Percentiles rank a stretch among this genome's conserved stretches.
Evolutionary conservation across 1,140 invertebrate species (phyloP).

Genomic region (Thaumatotibia leucotreta): DNA sequence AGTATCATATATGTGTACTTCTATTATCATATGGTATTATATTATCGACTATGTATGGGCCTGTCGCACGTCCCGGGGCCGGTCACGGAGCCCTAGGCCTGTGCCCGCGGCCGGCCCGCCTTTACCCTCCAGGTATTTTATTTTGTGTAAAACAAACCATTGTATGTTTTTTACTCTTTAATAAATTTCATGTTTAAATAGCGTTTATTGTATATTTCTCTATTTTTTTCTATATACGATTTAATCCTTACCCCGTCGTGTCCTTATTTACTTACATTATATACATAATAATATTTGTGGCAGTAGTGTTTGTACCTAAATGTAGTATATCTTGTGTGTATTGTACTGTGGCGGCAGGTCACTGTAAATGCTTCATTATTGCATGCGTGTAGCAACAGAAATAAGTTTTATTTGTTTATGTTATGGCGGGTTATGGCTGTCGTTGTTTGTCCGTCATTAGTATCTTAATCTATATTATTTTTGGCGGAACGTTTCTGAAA

Average conservation of each 20-base stretch:
- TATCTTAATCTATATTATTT: conserved; percentile 47
- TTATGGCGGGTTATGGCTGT: conserved; percentile 50
- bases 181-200: conserved; percentile 77
- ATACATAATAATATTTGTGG: conserved; percentile 68
- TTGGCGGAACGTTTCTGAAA: conserved; percentile 39
- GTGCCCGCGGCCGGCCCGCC: conserved; percentile 32
- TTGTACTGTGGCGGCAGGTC: conserved; percentile 50
- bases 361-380: conserved; percentile 63
- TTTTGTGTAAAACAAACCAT: conserved; percentile 75
- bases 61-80: conserved; percentile 52
- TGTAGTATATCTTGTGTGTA: conserved; percentile 51
- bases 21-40: conserved; percentile 71
- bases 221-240: conserved; percentile 70
- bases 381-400: conserved; percentile 69
- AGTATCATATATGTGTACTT: conserved; percentile 72
- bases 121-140: conserved; percentile 71
- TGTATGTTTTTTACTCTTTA: conserved; percentile 77
- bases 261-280: conserved; percentile 68
- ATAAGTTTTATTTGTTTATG: conserved; percentile 71
- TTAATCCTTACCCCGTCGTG: conserved; percentile 42
- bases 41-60: conserved; percentile 68
- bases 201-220: conserved; percentile 74
- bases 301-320: conserved; percentile 64
- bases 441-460: conserved; percentile 45
- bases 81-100: conserved; percentile 38